Evolutionary conservation across 1,140 invertebrate genomes (phyloP).

Genomic region (Drosophila elegans): DNA sequence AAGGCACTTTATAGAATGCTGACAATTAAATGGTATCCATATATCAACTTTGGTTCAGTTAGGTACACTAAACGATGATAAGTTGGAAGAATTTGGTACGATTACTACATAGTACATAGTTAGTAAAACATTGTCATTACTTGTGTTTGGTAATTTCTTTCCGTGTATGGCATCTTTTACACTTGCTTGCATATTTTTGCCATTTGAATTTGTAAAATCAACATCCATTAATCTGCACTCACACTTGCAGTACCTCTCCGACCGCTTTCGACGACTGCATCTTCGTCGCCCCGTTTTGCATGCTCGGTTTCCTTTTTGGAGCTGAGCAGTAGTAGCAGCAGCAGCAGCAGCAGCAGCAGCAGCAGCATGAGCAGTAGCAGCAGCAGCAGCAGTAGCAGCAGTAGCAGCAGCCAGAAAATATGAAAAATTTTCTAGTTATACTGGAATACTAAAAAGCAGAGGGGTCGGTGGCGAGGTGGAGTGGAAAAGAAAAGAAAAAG

Average conservation of each 20-base stretch:
- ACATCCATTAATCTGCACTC: slow-evolving; percentile 81
- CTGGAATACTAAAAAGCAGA: slow-evolving; percentile 43
- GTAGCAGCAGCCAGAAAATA: slow-evolving; percentile 72
- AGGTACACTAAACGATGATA: too few species aligned
- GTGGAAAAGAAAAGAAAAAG: slow-evolving; percentile 35
- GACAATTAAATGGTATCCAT: too few species aligned
- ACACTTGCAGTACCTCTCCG: slow-evolving; percentile 30
- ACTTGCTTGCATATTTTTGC: slow-evolving; percentile 83
- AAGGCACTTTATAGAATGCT: too few species aligned
- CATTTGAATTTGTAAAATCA: slow-evolving; percentile 84
- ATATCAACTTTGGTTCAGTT: too few species aligned
- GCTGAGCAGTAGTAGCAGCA: slow-evolving; percentile 34
- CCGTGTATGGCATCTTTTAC: slow-evolving; percentile 71
- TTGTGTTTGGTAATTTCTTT: slow-evolving; percentile 1
- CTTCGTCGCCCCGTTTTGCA: slow-evolving; percentile 74
- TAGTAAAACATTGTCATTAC: neutral
- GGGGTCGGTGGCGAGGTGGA: neutral
- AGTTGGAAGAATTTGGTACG: too few species aligned
- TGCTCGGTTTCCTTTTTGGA: slow-evolving; percentile 78
- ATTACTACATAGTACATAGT: too few species aligned
- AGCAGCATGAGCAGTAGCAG: slow-evolving; percentile 39
- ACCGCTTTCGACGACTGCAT: slow-evolving; percentile 49
- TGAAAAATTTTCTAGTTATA: slow-evolving; percentile 76
- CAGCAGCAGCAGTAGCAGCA: slow-evolving; percentile 14
- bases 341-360: slow-evolving; percentile 46